Percentiles rank a stretch among this genome's conserved stretches.
These are phyloP conservation scores for Phaedon cochleariae DNA, from an alignment of 2,888 invertebrate species.

Conservation along the genomic window DNA sequence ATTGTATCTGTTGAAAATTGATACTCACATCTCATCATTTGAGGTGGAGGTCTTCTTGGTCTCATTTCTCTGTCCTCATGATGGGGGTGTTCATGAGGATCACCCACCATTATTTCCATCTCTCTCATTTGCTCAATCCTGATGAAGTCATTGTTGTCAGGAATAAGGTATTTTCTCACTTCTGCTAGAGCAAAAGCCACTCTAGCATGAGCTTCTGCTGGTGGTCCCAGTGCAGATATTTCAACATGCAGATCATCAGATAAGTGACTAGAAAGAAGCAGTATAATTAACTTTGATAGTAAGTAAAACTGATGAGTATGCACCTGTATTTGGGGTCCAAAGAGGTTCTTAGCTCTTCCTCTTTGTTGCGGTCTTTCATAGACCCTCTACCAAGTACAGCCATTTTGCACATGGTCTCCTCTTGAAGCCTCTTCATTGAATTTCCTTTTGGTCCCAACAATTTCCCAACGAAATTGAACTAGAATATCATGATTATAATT, in stretches of 20 bases:
- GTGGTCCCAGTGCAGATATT: conserved; percentile 90
- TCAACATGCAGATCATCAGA: conserved; percentile 92
- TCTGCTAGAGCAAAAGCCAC: conserved; percentile 85
- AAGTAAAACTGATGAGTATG: background rate
- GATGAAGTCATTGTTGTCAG: conserved; percentile 81
- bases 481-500: too few species aligned
- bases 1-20: too few species aligned
- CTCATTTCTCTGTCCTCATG: conserved; percentile 29
- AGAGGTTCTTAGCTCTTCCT: conserved; percentile 88
- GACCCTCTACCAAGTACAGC: conserved; percentile 92
- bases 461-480: conserved; percentile 97
- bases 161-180: conserved; percentile 74
- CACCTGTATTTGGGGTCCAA: conserved; percentile 71
- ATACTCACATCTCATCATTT: conserved; percentile 35
- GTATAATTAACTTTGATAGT: background rate
- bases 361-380: conserved; percentile 91
- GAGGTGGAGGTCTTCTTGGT: conserved; percentile 23
- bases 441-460: conserved; percentile 93
- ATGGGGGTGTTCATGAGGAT: conserved; percentile 1
- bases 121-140: conserved; percentile 86
- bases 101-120: conserved; percentile 64
- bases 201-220: conserved; percentile 88
- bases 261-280: conserved; percentile 66
- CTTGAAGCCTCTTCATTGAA: conserved; percentile 89
- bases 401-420: conserved; percentile 96